Base-by-base conservation (phyloP, 2,888 invertebrate species). In the Caenorhabditis doughertyi region DNA sequence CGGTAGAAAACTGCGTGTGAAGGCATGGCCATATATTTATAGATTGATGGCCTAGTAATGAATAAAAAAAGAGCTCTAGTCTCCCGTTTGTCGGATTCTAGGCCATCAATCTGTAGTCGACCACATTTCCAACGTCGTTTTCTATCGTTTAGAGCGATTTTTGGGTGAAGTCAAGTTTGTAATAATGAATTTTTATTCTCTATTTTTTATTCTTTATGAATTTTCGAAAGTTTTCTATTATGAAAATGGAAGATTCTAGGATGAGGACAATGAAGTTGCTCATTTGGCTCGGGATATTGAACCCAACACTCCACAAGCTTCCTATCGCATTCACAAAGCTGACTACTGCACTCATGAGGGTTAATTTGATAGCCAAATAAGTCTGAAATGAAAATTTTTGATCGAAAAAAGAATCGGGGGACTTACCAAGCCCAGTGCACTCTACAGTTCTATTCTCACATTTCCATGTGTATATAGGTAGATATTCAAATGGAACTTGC, bases 271-370 rank as follows among this genome's bases (percentile, higher is more conserved):
- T 79, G 44, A 11, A 64, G 21, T 29, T 71, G 71, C 7, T 23
- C 21, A 18, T 42, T 49, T 5, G 79, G 79, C 21, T 64, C 64
- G 7, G 79, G 71, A 23, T 56, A 79, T 11, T 16, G 18, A 2
- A 64, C 44, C 79, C 79, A 79, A 49, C 79, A 79, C 7, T 79
- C 70, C n/a, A 71, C 71, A 3, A 79, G 56, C n/a, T 64, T 64
- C 11, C 53, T n/a, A n/a, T 79, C 79, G 18, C 79, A 79, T 11
- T 71, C 71, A 27, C 79, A 79, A 2, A 79, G 55, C 27, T 62
- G 44, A 27, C 42, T 53, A 11, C 79, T 64, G n/a, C 79, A 79
- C 9, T 77, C 77, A 13, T 70, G 67, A 29, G 68, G 68, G 3
- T 64, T n/a, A 3, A 71, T 65, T 39, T 51, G 70, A 39, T 49